Percentiles rank a stretch among this genome's conserved stretches.
Conservation (phyloP, 2,797 vertebrate genomes). For the Onychomys torridus region DNA sequence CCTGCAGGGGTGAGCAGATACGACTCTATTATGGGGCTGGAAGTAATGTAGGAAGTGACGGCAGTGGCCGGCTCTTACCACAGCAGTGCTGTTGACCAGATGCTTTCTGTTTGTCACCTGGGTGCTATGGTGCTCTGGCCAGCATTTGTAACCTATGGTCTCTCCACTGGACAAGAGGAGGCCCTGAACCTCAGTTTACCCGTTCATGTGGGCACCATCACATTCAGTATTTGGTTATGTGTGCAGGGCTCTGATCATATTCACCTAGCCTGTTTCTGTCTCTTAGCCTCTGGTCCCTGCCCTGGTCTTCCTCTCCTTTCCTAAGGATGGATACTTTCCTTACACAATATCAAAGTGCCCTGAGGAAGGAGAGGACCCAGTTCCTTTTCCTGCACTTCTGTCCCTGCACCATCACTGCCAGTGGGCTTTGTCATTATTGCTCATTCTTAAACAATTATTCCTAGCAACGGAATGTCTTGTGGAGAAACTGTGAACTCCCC, state of each 20-base stretch:
- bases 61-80: neutral
- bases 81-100: neutral
- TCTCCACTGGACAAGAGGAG: neutral
- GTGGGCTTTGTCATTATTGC: slow-evolving; percentile 31
- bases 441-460: slow-evolving; percentile 61
- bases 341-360: neutral
- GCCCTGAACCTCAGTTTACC: neutral
- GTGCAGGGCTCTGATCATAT: neutral
- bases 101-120: neutral
- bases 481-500: slow-evolving; percentile 42
- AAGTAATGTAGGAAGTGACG: neutral
- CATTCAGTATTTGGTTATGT: neutral
- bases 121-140: neutral
- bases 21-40: too few relatives aligned
- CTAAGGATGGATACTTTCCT: neutral
- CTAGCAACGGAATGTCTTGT: slow-evolving; percentile 59
- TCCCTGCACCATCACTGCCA: neutral
- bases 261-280: too few relatives aligned
- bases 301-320: neutral
- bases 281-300: neutral
- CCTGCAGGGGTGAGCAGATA: neutral
- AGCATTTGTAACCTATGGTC: neutral
- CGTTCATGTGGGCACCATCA: fast-evolving
- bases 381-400: neutral
- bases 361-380: neutral